These are phyloP conservation scores for rabbit (Oryctolagus cuniculus) DNA, from an alignment of 2,113 vertebrate species.

Conservation along the genomic window DNA sequence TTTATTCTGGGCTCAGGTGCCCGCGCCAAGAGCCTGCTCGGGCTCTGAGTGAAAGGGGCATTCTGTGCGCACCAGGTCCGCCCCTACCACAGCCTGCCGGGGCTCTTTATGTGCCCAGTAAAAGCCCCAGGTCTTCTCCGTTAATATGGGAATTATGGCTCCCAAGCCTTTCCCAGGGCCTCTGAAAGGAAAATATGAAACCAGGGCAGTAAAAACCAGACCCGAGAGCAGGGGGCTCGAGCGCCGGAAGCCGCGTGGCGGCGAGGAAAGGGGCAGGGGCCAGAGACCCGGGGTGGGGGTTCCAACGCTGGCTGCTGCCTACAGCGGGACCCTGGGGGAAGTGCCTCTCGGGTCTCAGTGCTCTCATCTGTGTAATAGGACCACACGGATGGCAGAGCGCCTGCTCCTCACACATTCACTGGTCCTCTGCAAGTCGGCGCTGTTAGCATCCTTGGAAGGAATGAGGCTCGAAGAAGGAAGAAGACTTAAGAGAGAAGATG, in stretches of 20 bases:
- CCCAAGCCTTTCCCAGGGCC: neutral
- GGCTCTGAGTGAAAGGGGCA: neutral
- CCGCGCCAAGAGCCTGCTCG: neutral
- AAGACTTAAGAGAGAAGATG: neutral
- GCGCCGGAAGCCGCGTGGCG: neutral
- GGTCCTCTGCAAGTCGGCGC: neutral
- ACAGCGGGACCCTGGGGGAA: neutral
- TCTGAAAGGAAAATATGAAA: neutral
- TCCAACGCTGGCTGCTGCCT: too few species aligned
- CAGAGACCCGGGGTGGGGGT: neutral
- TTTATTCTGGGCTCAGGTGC: neutral
- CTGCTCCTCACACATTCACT: too few species aligned
- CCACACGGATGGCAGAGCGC: rapidly evolving
- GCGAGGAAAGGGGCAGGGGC: rapidly evolving
- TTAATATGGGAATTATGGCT: neutral
- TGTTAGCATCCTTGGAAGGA: rapidly evolving
- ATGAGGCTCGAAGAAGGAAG: rapidly evolving
- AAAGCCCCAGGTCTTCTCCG: conserved; percentile 5
- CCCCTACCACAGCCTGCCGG: neutral
- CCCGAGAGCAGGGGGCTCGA: neutral
- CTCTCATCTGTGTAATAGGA: neutral
- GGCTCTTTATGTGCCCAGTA: neutral
- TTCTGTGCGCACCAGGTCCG: neutral
- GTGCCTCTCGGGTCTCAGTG: neutral
- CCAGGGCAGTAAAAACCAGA: conserved; percentile 9